Base-by-base conservation (phyloP, 1,140 invertebrate species). In the Andrena cerasifolii region DNA sequence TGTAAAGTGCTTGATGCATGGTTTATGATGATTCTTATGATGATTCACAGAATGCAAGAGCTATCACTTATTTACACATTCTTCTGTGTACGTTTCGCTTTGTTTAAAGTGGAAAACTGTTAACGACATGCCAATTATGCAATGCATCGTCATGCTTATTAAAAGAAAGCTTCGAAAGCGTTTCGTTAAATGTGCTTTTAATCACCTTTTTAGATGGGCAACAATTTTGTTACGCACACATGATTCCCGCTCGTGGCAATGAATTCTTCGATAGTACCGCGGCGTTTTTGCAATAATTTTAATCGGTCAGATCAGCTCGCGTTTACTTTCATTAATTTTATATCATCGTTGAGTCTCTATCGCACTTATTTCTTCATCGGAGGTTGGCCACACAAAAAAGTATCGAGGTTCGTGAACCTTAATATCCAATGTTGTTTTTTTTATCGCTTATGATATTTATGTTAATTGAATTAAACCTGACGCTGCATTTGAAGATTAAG, bases 391-490 rank as follows among this genome's bases (percentile, higher is more conserved):
- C 7, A n/a, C 18, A 1, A 28, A 28, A 47, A 28, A 24, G 24
- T 65, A 21, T 63, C 61, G 24, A 63, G 47, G 45, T 18, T 65
- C 49, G 40, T 18, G 40, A 47, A 65, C n/a, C 8, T 49, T 49
- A 2, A 31, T 24, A 31, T 2, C 10, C 14, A 28, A 18, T 45
- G 5, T 40, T 36, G 47, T 24, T 56, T 33, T 10, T 51, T 36
- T 70, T 61, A 70, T 77, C 56, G 21, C 51, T 51, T 53, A 31
- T 51, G 26, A 45, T n/a, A 36, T 28, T 62, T 45, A 43, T 33
- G 18, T 78, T 21, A 63, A 78, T 47, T 71, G 18, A 40, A 62
- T 78, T 28, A 61, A 59, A 21, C 6, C 21, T 36, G 16, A 0
- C 28, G 31, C 28, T n/a, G 8, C 31, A 58, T 33, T 4, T 24